phyloP scores from a whole-genome alignment of 2,113 vertebrate genomes.

The Coracopsis vasa region DNA sequence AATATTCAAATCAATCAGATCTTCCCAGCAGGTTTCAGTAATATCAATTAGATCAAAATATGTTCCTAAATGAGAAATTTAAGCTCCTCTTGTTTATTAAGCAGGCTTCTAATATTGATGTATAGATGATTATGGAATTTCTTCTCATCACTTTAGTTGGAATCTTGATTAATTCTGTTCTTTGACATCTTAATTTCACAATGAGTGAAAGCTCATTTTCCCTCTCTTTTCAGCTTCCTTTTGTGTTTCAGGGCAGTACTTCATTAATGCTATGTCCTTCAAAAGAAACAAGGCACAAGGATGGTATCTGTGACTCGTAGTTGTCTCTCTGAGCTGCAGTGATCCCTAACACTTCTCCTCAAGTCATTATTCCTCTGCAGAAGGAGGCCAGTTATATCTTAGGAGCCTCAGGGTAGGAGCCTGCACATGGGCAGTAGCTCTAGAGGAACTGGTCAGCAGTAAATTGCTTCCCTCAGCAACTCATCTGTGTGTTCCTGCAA shows the following conservation, averaged over 20 bases:
- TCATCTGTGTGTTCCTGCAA: slow-evolving; percentile 28
- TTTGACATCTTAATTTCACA: slow-evolving; percentile 5
- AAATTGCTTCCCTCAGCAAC: slow-evolving; percentile 50
- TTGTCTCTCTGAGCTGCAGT: background rate
- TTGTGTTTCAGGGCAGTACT: background rate
- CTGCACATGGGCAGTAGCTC: background rate
- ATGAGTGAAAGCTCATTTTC: slow-evolving; percentile 42
- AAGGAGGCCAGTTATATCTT: background rate
- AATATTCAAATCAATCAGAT: slow-evolving; percentile 15
- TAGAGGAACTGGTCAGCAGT: background rate
- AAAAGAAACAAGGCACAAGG: background rate
- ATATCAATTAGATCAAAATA: slow-evolving; percentile 42
- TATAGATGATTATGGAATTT: slow-evolving; percentile 5
- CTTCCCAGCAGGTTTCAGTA: slow-evolving; percentile 4
- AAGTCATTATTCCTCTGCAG: background rate
- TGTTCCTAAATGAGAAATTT: slow-evolving; percentile 12
- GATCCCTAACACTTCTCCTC: background rate
- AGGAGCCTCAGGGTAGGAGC: background rate
- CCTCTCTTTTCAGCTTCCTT: background rate
- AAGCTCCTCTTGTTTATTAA: slow-evolving; percentile 25
- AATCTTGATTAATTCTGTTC: slow-evolving; percentile 41
- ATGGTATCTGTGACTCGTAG: background rate
- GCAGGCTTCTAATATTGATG: background rate
- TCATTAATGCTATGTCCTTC: slow-evolving; percentile 19
- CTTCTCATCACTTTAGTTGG: background rate